These are phyloP conservation scores for Hybognathus amarus DNA, from an alignment of 2,797 vertebrate genomes.

Conservation along the genomic window DNA sequence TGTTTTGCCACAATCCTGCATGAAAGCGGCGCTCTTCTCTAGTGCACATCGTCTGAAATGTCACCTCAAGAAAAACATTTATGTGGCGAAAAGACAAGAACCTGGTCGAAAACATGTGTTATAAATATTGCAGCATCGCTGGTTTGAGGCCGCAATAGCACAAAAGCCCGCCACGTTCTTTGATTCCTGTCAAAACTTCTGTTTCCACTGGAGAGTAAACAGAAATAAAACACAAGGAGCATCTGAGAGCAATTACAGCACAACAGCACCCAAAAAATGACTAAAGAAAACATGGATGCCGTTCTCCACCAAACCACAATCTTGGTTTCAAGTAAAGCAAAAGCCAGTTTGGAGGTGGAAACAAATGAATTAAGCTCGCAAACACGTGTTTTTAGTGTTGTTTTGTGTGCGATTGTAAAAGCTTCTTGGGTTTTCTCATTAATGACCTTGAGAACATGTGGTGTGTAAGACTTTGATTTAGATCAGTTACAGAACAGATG, in stretches of 20 bases:
- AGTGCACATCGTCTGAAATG: background rate
- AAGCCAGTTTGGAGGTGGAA: slow-evolving; percentile 32
- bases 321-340: background rate
- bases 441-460: slow-evolving; percentile 26
- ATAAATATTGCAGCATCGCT: background rate
- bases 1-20: background rate
- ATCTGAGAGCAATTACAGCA: slow-evolving; percentile 48
- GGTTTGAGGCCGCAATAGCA: background rate
- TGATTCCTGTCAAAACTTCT: slow-evolving; percentile 37
- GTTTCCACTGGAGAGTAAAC: slow-evolving; percentile 47
- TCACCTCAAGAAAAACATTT: background rate
- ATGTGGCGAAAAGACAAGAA: background rate
- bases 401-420: slow-evolving; percentile 14
- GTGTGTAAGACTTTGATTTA: slow-evolving; percentile 15
- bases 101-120: slow-evolving; percentile 18
- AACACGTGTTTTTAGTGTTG: slow-evolving; percentile 32
- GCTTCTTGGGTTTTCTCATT: slow-evolving; percentile 10
- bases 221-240: slow-evolving; percentile 43
- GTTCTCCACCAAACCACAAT: slow-evolving; percentile 34
- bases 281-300: slow-evolving; percentile 18
- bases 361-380: slow-evolving; percentile 13
- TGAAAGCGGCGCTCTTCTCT: background rate
- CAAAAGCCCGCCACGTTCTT: slow-evolving; percentile 27
- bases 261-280: slow-evolving; percentile 7
- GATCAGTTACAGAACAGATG: background rate